A percentile compares a stretch with the other conserved stretches of the same genome.
Conservation (phyloP, 1,140 invertebrate genomes). For the Neodiprion lecontei region DNA sequence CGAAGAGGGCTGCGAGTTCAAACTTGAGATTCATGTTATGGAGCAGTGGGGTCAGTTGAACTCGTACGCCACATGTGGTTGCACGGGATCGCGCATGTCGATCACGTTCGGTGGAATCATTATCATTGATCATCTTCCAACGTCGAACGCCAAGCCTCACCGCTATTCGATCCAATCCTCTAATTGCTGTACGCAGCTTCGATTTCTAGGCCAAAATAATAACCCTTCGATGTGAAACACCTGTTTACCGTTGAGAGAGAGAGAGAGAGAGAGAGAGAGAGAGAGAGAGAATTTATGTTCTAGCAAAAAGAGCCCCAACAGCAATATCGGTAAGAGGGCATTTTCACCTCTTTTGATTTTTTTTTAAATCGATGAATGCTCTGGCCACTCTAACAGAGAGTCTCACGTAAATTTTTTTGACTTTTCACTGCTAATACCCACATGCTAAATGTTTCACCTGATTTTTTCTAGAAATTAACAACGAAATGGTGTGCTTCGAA, state of each 20-base stretch:
- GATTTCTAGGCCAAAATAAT: constrained; percentile 1
- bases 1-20: constrained; percentile 23
- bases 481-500: too few species aligned
- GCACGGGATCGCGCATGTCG: constrained; percentile 2
- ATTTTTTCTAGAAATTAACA: too few species aligned
- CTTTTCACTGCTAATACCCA: too few species aligned
- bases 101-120: constrained; percentile 5
- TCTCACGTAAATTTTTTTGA: too few species aligned
- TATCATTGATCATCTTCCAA: constrained; percentile 5
- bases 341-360: too few species aligned
- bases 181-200: neutral
- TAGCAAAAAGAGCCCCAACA: too few species aligned
- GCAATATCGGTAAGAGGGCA: too few species aligned
- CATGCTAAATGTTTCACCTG: too few species aligned
- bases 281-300: neutral
- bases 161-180: constrained; percentile 1
- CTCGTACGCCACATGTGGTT: constrained; percentile 5
- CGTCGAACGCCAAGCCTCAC: neutral
- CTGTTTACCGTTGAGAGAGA: neutral
- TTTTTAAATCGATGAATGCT: too few species aligned
- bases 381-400: too few species aligned
- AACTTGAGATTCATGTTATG: constrained; percentile 32
- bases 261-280: neutral
- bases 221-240: constrained; percentile 1
- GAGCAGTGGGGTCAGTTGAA: constrained; percentile 29